A percentile compares a stretch with the other conserved stretches of the same genome.
phyloP scores from a whole-genome alignment of 2,113 vertebrate genomes.

The Thinocorus orbignyianus region DNA sequence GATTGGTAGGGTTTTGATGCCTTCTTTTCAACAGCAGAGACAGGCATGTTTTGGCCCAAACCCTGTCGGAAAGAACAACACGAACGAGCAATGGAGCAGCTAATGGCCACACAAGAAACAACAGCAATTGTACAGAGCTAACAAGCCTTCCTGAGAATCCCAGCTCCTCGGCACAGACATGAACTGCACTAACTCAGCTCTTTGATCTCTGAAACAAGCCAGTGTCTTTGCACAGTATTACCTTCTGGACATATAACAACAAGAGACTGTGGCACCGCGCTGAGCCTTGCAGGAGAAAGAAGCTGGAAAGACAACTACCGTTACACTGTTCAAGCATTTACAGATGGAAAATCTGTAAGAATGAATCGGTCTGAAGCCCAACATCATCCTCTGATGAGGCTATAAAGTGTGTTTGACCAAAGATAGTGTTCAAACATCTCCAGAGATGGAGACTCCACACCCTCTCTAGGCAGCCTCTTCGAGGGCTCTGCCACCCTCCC shows the following conservation, averaged over 20 bases:
- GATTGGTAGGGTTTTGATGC: too few relatives aligned
- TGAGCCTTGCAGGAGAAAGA: not conserved
- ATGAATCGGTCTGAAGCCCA: not conserved
- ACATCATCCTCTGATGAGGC: not conserved
- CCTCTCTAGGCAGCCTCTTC: not conserved
- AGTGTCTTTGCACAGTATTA: not conserved
- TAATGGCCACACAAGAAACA: not conserved
- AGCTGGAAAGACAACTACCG: not conserved
- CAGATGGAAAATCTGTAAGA: not conserved
- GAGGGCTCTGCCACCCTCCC: not conserved
- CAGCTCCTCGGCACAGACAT: not conserved
- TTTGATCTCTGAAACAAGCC: not conserved
- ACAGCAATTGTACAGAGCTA: too few relatives aligned
- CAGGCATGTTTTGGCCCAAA: not conserved
- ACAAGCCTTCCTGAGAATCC: not conserved
- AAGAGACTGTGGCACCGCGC: not conserved
- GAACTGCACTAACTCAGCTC: not conserved
- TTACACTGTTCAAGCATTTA: not conserved
- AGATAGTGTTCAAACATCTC: not conserved
- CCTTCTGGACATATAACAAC: not conserved
- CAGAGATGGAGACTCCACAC: not conserved
- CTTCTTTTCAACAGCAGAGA: not conserved
- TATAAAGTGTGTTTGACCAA: not conserved
- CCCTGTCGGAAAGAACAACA: not conserved
- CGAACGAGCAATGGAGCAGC: not conserved